phyloP scores from a whole-genome alignment of 1,140 invertebrate genomes.

The Aphidius ervi region DNA sequence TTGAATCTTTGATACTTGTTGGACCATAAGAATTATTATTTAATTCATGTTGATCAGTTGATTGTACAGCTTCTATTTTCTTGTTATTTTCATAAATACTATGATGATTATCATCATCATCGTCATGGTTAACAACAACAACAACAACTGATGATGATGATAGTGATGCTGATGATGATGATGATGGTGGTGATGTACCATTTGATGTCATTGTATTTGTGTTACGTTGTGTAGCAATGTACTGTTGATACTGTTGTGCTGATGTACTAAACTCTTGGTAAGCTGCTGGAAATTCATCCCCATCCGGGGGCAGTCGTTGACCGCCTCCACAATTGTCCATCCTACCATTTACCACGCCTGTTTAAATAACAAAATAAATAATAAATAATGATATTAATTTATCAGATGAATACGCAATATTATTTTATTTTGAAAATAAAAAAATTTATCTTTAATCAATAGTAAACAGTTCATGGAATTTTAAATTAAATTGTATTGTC shows the following conservation, averaged over 20 bases:
- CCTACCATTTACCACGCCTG: constrained; percentile 43
- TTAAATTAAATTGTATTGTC: too few species aligned
- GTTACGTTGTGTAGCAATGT: constrained; percentile 27
- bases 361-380: constrained; percentile 27
- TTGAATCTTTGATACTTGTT: constrained; percentile 6
- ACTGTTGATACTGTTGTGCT: constrained; percentile 34
- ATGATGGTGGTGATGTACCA: not conserved
- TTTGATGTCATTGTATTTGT: constrained; percentile 10
- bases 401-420: too few species aligned
- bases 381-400: not conserved
- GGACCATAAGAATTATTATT: not conserved
- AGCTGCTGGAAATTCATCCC: constrained; percentile 79
- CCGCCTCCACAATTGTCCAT: constrained; percentile 49
- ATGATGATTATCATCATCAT: too few species aligned
- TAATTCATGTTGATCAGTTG: constrained; percentile 3
- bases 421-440: too few species aligned
- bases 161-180: too few species aligned
- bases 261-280: constrained; percentile 58
- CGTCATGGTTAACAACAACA: too few species aligned
- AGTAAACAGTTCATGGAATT: too few species aligned
- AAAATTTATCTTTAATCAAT: too few species aligned
- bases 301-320: constrained; percentile 75
- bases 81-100: constrained; percentile 6
- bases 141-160: too few species aligned
- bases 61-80: not conserved